phyloP scores from a whole-genome alignment of 1,140 invertebrate genomes.

The Lepidurus arcticus region DNA sequence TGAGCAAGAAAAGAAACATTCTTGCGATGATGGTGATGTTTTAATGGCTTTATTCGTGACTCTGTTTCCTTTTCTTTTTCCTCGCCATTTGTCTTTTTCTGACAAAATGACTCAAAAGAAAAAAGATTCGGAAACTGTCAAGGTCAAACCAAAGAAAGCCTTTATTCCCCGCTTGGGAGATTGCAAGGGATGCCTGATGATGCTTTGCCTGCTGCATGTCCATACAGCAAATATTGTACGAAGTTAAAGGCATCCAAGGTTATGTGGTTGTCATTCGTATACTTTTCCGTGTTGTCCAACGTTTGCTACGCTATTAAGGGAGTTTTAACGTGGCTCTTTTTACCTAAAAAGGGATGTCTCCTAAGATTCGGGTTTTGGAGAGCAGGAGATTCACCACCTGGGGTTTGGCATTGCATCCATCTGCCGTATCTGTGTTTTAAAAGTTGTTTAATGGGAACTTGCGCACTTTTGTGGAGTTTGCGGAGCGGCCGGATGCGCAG shows the following conservation, averaged over 20 bases:
- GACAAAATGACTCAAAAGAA: neutral
- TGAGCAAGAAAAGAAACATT: neutral
- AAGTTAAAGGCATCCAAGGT: neutral
- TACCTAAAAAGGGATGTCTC: neutral
- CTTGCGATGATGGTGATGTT: too few species aligned
- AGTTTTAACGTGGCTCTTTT: neutral
- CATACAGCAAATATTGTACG: slow-evolving; percentile 2
- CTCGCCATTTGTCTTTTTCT: neutral
- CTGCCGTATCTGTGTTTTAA: neutral
- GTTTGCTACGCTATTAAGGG: neutral
- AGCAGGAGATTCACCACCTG: neutral
- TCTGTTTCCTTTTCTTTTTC: too few species aligned
- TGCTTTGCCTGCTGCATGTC: neutral
- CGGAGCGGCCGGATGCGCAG: neutral
- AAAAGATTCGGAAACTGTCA: neutral
- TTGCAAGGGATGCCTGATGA: neutral
- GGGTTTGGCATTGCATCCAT: neutral
- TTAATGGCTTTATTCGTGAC: too few species aligned
- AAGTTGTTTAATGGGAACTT: neutral
- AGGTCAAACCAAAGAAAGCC: neutral
- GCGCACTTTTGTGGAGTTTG: neutral
- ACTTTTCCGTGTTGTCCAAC: neutral
- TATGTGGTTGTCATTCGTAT: neutral
- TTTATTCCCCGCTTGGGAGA: neutral
- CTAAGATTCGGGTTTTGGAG: neutral